Evolutionary conservation across 1,140 invertebrate species (phyloP).

Genomic region (Drosophila setifemur): DNA sequence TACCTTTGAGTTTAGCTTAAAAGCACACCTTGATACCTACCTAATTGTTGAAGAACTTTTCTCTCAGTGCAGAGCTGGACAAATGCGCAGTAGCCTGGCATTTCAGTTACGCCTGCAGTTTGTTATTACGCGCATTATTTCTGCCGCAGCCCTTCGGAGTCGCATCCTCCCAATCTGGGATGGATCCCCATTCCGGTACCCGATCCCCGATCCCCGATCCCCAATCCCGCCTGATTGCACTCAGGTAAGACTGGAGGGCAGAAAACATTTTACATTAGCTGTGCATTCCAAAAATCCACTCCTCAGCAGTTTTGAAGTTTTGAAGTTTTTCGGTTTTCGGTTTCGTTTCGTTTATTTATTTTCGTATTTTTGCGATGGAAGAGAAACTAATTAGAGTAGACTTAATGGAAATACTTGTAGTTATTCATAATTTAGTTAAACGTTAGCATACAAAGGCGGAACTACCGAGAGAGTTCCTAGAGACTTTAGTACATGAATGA

Average conservation of each 20-base stretch:
- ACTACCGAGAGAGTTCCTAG: constrained; percentile 27
- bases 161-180: constrained; percentile 16
- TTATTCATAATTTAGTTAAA: constrained; percentile 67
- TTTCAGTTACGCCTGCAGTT: constrained; percentile 81
- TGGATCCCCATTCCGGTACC: background rate
- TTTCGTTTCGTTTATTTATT: constrained; percentile 58
- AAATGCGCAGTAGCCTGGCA: constrained; percentile 79
- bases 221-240: constrained; percentile 54
- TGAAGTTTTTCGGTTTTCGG: no score
- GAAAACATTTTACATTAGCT: constrained; percentile 71
- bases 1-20: no score
- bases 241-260: constrained; percentile 60
- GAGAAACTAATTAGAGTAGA: constrained; percentile 68
- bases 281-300: constrained; percentile 64
- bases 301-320: constrained; percentile 18
- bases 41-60: background rate
- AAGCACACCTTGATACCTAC: no score
- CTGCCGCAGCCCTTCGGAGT: constrained; percentile 58
- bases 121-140: constrained; percentile 80
- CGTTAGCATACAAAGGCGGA: constrained; percentile 38
- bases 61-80: constrained; percentile 33
- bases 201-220: background rate
- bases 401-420: constrained; percentile 60
- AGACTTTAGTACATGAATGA: constrained; percentile 36
- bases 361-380: constrained; percentile 46